Evolutionary conservation across 2,888 invertebrate genomes (phyloP), one percentile per base, ranked within the genome.

Genomic region (Autographa pulchrina): DNA sequence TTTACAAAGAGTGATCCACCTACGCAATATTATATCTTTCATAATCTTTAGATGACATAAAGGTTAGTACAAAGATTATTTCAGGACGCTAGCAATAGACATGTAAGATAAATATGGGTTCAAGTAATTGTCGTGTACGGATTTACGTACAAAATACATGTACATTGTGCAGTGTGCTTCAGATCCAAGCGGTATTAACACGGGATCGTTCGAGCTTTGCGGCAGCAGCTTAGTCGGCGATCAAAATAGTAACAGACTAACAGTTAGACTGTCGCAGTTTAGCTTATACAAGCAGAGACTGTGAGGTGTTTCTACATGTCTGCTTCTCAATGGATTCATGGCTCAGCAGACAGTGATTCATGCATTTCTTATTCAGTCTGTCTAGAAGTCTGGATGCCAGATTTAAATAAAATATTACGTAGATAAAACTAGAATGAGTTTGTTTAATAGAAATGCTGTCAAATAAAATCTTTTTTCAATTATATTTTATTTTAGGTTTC

Each of bases 171-270:
- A 54, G 9, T 18, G 54, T 54, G 54, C 18, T 68, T 61, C 35
- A 60, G 65, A 68, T 68, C 72, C 35, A 58, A 67, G 56, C 41
- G 62, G 65, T 41, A 48, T 54, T 62, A 79, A 66, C 35, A 54
- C 32, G 14, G 60, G 76, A 80, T 61, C 68, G 52, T 75, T 75
- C 43, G 59, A 62, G 65, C 76, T 66, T n/a, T 71, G 43, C 81
- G 58, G 77, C 60, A 68, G 62, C 62, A 64, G 65, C 72, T 81
- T 66, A 77, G 65, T 62, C 68, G 60, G 64, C 52, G 81, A 66
- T 77, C 68, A 72, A 81, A 78, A 78, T 78, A 78, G 66, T 75
- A 68, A 80, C 81, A 71, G 56, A 78, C 64, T 75, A 68, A 80
- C 81, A 71, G 56, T 69, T 59, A 69, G 59, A 60, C 43, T 80